Base-by-base conservation (phyloP, 2,113 vertebrate species). In the Lophius piscatorius region DNA sequence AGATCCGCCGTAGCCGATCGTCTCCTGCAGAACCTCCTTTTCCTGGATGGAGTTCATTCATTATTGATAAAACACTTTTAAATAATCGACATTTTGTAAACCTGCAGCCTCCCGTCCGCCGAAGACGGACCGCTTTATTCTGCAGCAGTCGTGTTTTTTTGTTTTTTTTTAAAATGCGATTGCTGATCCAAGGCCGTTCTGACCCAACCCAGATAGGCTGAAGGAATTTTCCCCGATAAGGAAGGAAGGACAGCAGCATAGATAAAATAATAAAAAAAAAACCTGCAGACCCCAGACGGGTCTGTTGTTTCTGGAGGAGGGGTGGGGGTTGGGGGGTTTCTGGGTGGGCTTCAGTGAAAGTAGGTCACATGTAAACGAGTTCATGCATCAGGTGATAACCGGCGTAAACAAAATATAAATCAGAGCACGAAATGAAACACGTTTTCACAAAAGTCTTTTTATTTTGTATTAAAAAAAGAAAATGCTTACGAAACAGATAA, bases 211-310 rank as follows among this genome's bases (percentile, higher is more conserved):
- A 63, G 68, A 70, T 54, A 57, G 33, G 60, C 39, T 23, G 0
- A n/a, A 81, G 31, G 22, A 49, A 54, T 42, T 61, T 58, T 29
- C 36, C 22, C 36, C 66, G 72, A 83, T 78, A 83, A 72, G 74
- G 49, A 44, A 5, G 34, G 52, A 60, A 75, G n/a, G 69, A 78
- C 71, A 63, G 71, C 29, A 16, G 47, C 64, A 70, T 71, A 57
- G 60, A 38, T 13, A 10, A 44, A 28, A 39, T n/a, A 68, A 48
- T 48, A 63, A 67, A 58, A 17, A 50, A 48, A 35, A 33, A 66
- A 56, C 14, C 31, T 50, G 52, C 18, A 14, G 6, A 24, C 42
- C 49, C 17, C 9, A 31, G 29, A 31, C n/a, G n/a, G n/a, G n/a
- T 34, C 35, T 34, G 38, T 45, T 23, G 4, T 38, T 26, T 4